Evolutionary conservation across 1,140 invertebrate species (phyloP), one percentile per base, ranked within the genome.

Genomic region (Ganaspis sp.): DNA sequence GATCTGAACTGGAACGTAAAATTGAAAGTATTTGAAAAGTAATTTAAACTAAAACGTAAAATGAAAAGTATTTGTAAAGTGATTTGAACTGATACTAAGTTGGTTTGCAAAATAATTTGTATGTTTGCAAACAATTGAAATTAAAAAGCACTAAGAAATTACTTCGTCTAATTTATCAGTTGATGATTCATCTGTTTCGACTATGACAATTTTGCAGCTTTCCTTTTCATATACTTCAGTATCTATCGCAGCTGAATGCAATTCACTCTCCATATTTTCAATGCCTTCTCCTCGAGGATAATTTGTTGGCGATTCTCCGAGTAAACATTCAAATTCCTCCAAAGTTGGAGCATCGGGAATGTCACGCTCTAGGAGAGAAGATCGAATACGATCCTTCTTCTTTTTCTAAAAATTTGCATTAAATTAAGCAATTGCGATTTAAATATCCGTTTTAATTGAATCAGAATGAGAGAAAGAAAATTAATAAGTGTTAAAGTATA

Each of bases 191-290:
- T 40, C 77, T 38, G 70, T 58, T 42, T 42, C 58, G 26, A 76
- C 54, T n/a, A 70, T 21, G 21, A 37, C 42, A 70, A 53, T 71
- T 21, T 84, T 76, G 11, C 83, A 84, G 15, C 79, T 77, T 74
- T 87, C 80, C 69, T 88, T 86, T 73, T 90, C 88, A 74, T 88
- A 89, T 5, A 84, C 74, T 64, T 88, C 88, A 0, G 86, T 90
- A 23, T 92, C 91, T 37, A 90, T 91, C 21, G 90, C 89, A 26
- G 91, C 91, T 9, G 89, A 91, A 80, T 90, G 89, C 12, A 92
- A 83, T 78, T 92, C 89, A 70, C 90, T 91, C 72, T 92, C 90
- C 87, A 92, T 91, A 75, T 91, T 88, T 72, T 91, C 90, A n/a
- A 92, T 77, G 4, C 88, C 87, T 81, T 90, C 89, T 26, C 87